Evolutionary conservation across 2,888 invertebrate genomes (phyloP), one percentile per base, ranked within the genome.

Genomic region (Ormia ochracea): DNA sequence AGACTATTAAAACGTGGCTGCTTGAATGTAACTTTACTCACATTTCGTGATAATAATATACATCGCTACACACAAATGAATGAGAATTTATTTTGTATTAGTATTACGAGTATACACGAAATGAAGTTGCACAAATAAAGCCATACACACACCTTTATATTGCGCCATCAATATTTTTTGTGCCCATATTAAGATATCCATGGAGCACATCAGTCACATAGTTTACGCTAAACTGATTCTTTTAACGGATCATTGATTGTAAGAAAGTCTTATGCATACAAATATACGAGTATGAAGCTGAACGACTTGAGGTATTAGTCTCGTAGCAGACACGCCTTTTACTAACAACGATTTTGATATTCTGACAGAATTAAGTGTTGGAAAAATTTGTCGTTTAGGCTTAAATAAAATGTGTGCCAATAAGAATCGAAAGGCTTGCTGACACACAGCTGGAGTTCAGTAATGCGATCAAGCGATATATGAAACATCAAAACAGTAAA

Each of bases 141-240:
- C n/a, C n/a, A n/a, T n/a, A n/a, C n/a, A n/a, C n/a, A n/a, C 38
- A 19, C 21, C 21, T 33, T 41, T 48, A 58, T 43, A 73, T 5
- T 19, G 59, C 43, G 52, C 26, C 33, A 52, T 75, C 58, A 75
- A 54, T 68, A 45, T 23, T 10, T 61, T 59, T 72, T 65, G 14
- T 28, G 9, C 17, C 1, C 26, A 2, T 17, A 50, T 50, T 14
- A 14, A 14, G 14, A 14, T 50, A 26, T 38, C 26, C 38, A 68
- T 59, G 50, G 26, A 52, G 59, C 43, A 70, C 65, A 48, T 58
- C 43, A 66, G 50, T 54, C 72, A 72, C 59, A 72, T 56, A 74
- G 41, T 61, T 68, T 50, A 74, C 68, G 70, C 72, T 82, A 50
- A 74, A 77, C 77, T 79, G 74, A 75, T 74, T 77, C 56, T 54